Evolutionary conservation across 2,888 invertebrate species (phyloP).

Genomic region (Allygus modestus): DNA sequence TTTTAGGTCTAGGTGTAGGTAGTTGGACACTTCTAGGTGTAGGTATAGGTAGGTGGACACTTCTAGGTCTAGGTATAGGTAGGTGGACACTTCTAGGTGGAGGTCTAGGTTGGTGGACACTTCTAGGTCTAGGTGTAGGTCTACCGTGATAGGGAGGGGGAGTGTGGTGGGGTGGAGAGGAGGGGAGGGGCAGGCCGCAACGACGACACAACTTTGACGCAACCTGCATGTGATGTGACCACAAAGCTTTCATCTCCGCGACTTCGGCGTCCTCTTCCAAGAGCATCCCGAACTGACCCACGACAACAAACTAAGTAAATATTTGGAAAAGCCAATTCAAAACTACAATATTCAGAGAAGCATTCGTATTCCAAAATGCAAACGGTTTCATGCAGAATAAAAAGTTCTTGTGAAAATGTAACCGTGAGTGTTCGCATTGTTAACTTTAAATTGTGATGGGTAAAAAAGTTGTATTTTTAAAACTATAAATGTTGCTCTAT

Average conservation of each 20-base stretch:
- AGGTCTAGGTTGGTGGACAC: not conserved
- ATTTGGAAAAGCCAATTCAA: conserved; percentile 29
- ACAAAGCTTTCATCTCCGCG: conserved; percentile 70
- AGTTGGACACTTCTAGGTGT: no score
- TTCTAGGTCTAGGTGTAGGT: conserved; percentile 5
- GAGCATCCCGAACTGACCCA: conserved; percentile 29
- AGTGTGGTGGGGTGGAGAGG: conserved; percentile 59
- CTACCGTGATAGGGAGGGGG: conserved; percentile 34
- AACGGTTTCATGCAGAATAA: conserved; percentile 44
- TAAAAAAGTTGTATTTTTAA: not conserved
- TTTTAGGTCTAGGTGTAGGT: conserved; percentile 1
- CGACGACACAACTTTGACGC: conserved; percentile 69
- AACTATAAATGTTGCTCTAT: not conserved
- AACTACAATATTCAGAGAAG: not conserved
- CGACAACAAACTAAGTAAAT: conserved; percentile 18
- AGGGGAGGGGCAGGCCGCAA: conserved; percentile 67
- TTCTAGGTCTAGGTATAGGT: conserved; percentile 3
- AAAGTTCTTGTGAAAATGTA: conserved; percentile 30
- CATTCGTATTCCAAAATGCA: conserved; percentile 54
- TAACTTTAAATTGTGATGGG: not conserved
- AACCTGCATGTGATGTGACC: conserved; percentile 70
- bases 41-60: not conserved
- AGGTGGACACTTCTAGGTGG: no score
- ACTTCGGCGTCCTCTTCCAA: conserved; percentile 71
- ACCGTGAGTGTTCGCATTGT: conserved; percentile 21